Percentiles rank a stretch among this genome's conserved stretches.
Conservation (phyloP, 2,113 vertebrate genomes). For the Peromyscus polionotus region DNA sequence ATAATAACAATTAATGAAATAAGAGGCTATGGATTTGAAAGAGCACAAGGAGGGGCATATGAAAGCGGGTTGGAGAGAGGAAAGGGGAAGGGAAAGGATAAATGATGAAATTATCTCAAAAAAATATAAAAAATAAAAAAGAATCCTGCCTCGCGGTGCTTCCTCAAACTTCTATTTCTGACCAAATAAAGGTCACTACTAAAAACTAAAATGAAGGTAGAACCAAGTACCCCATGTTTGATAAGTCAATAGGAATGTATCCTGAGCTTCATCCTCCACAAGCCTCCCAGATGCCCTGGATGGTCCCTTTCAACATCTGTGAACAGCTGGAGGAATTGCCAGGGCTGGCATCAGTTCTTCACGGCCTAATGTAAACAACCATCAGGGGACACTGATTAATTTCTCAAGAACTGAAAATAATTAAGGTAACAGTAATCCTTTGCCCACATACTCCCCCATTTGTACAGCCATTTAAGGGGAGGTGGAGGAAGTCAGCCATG, state of each 20-base stretch:
- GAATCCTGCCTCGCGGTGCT: background rate
- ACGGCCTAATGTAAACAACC: constrained; percentile 60
- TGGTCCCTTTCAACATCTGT: constrained; percentile 77
- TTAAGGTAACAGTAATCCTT: constrained; percentile 67
- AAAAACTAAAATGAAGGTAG: background rate
- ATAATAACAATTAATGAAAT: background rate
- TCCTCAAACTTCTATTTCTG: constrained; percentile 1
- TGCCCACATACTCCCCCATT: constrained; percentile 25
- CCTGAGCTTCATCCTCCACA: background rate
- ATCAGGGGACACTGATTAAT: constrained; percentile 75
- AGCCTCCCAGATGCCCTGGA: background rate
- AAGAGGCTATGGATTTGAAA: background rate
- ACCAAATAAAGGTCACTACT: background rate
- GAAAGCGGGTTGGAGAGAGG: background rate
- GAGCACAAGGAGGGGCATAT: background rate
- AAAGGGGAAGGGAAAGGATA: background rate
- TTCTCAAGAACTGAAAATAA: constrained; percentile 74
- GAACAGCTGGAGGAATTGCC: constrained; percentile 67
- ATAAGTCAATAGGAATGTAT: constrained; percentile 51
- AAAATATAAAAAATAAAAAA: background rate
- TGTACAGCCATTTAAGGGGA: constrained; percentile 47
- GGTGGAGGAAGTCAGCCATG: constrained; percentile 13
- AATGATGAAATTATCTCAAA: background rate
- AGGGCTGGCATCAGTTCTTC: background rate
- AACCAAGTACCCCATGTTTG: constrained; percentile 40